Evolutionary conservation across 2,113 vertebrate species (phyloP).

Genomic region (Eurystomus gularis): DNA sequence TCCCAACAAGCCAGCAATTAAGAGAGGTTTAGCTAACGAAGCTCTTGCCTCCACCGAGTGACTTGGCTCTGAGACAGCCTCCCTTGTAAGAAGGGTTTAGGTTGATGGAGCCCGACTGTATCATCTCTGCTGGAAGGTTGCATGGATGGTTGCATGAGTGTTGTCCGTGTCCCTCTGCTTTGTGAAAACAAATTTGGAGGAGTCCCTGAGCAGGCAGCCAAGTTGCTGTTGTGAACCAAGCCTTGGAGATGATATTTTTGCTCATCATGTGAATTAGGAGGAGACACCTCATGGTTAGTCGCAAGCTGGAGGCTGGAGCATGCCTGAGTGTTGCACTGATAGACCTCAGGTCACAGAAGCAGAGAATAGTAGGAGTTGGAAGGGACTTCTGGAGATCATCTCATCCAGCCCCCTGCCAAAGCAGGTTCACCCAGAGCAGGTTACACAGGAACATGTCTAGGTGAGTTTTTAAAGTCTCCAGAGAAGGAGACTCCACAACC

Average conservation of each 20-base stretch:
- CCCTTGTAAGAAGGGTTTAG: neutral
- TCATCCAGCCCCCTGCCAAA: no score
- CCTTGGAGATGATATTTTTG: neutral
- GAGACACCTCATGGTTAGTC: neutral
- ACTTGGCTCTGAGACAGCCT: neutral
- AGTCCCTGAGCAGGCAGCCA: neutral
- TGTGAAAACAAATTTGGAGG: neutral
- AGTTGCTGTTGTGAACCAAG: neutral
- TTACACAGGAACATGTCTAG: no score
- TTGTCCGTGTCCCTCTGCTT: neutral
- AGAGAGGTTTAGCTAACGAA: neutral
- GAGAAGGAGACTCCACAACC: no score
- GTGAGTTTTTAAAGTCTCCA: no score
- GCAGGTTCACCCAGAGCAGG: no score
- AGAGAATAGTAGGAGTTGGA: no score
- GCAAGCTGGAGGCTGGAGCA: neutral
- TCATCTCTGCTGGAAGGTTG: neutral
- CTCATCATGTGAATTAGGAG: neutral
- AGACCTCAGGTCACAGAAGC: neutral
- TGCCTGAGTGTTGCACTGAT: rapidly evolving
- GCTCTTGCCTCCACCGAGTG: neutral
- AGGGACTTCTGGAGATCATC: no score
- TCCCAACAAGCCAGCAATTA: rapidly evolving
- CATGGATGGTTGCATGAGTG: neutral
- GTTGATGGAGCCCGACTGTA: rapidly evolving